Conservation (phyloP, 2,113 vertebrate species). For the Percopsis transmontana region DNA sequence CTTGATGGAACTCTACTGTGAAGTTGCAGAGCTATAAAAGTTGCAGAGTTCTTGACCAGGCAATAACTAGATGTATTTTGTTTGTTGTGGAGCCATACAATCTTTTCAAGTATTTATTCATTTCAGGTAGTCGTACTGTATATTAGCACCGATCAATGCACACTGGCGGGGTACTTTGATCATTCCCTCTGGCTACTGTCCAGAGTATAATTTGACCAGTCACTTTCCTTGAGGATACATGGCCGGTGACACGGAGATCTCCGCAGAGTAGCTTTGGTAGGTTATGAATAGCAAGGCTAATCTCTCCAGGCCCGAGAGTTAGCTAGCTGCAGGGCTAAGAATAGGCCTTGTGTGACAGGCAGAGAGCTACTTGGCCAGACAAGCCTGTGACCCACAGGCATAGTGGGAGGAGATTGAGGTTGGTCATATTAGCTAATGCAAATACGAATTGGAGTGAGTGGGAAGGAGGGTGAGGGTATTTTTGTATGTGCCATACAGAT, state of each 20-base stretch:
- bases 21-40: neutral
- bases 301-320: conserved; percentile 56
- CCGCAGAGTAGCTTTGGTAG: conserved; percentile 39
- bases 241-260: conserved; percentile 23
- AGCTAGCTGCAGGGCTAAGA: conserved; percentile 45
- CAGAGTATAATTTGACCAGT: conserved; percentile 29
- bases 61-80: neutral
- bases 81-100: neutral
- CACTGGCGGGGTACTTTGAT: conserved; percentile 14
- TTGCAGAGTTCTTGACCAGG: neutral
- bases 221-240: conserved; percentile 26
- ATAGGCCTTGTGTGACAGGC: conserved; percentile 44
- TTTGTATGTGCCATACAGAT: conserved; percentile 15
- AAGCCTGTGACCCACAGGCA: conserved; percentile 48
- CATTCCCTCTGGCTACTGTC: conserved; percentile 24
- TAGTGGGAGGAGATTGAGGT: conserved; percentile 65
- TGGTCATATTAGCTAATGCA: conserved; percentile 53
- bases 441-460: conserved; percentile 36
- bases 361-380: conserved; percentile 29
- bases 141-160: too few relatives aligned
- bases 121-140: too few relatives aligned
- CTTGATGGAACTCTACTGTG: neutral
- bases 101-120: too few relatives aligned
- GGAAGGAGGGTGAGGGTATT: conserved; percentile 10
- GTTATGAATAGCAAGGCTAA: conserved; percentile 65